Conservation (phyloP, 64 coral and sea anemone genomes). For the Cladopsammia gracilis region DNA sequence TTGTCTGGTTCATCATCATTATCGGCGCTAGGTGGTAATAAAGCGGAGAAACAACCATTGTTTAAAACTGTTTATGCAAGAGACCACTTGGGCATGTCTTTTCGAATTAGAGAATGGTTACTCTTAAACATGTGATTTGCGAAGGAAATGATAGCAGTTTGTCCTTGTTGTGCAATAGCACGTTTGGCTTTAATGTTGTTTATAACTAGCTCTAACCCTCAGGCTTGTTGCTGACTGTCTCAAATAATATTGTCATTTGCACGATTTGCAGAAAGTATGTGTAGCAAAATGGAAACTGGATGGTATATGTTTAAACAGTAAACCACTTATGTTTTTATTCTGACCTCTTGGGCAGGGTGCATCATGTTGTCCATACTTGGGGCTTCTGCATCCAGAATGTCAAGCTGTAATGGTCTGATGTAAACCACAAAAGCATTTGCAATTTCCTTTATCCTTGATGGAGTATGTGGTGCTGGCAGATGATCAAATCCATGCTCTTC, state of each 20-base stretch:
- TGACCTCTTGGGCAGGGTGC: constrained; percentile 49
- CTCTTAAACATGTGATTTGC: too few species aligned
- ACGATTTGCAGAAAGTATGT: not conserved
- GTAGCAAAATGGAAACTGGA: constrained; percentile 22
- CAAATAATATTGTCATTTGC: constrained; percentile 15
- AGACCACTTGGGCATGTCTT: too few species aligned
- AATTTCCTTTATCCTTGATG: constrained; percentile 81
- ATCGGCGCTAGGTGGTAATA: too few species aligned
- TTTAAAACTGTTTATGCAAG: too few species aligned
- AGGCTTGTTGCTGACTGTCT: constrained; percentile 27
- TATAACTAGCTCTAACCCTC: too few species aligned
- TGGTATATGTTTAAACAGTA: constrained; percentile 25
- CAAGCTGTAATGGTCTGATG: constrained; percentile 72
- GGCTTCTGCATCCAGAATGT: constrained; percentile 62
- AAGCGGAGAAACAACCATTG: too few species aligned
- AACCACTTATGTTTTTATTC: constrained; percentile 41
- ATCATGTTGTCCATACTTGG: constrained; percentile 16
- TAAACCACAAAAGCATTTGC: constrained; percentile 74
- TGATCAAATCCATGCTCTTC: constrained; percentile 74
- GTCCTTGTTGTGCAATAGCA: too few species aligned
- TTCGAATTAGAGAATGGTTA: too few species aligned
- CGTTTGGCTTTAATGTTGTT: too few species aligned
- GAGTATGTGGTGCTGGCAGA: constrained; percentile 58
- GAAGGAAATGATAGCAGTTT: too few species aligned
- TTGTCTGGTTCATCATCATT: too few species aligned